These are phyloP conservation scores for Astyanax mexicanus DNA, from an alignment of 2,797 vertebrate genomes.

Conservation along the genomic window DNA sequence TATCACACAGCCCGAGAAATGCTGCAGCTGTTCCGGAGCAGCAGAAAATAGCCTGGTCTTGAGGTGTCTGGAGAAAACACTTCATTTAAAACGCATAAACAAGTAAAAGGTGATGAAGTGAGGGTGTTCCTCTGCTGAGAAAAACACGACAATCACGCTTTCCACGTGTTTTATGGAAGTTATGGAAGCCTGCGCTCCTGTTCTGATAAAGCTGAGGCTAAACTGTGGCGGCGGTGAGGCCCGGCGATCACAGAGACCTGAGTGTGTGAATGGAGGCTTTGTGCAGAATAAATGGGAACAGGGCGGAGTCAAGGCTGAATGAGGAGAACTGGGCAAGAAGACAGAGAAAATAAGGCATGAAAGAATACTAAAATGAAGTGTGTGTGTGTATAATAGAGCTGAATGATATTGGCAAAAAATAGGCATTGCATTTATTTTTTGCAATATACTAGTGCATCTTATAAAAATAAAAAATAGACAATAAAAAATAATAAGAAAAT, in stretches of 20 bases:
- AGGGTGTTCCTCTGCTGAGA: background rate
- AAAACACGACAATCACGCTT: background rate
- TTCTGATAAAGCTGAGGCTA: background rate
- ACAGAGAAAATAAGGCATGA: too few relatives aligned
- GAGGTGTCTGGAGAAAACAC: slow-evolving; percentile 71
- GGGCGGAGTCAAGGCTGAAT: background rate
- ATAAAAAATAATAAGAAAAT: too few relatives aligned
- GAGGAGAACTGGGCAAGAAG: background rate
- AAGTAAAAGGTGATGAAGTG: background rate
- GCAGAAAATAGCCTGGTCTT: slow-evolving; percentile 77
- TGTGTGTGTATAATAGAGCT: too few relatives aligned
- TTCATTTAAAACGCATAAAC: slow-evolving; percentile 50
- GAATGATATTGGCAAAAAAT: too few relatives aligned
- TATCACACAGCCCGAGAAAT: slow-evolving; percentile 64
- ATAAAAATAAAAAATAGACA: too few relatives aligned
- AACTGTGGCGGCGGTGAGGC: background rate
- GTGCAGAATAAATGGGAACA: background rate
- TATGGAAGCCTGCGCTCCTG: background rate
- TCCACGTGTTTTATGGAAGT: background rate
- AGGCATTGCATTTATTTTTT: too few relatives aligned
- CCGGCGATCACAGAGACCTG: background rate
- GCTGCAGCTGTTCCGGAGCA: slow-evolving; percentile 72
- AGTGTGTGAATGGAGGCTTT: background rate
- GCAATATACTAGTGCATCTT: too few relatives aligned
- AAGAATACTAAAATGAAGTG: too few relatives aligned